Evolutionary conservation across 2,797 vertebrate species (phyloP).

Genomic region (Myiothlypis coronata): DNA sequence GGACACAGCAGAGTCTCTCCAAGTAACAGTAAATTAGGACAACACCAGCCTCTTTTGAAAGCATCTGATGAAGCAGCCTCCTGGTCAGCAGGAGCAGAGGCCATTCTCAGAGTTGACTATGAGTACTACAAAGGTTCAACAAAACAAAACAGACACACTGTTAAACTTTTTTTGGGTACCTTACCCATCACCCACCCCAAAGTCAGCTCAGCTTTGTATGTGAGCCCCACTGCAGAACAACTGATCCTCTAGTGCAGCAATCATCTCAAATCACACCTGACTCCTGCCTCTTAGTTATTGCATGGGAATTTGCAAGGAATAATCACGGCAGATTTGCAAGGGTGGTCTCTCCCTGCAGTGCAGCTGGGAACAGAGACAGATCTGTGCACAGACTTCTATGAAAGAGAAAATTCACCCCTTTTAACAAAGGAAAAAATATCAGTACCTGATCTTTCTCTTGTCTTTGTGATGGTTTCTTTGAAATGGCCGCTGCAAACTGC

Average conservation of each 20-base stretch:
- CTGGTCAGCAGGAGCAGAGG: not conserved
- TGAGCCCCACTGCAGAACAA: not conserved
- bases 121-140: not conserved
- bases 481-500: constrained; percentile 67
- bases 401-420: constrained; percentile 35
- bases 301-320: not conserved
- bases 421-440: constrained; percentile 31
- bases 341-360: not conserved
- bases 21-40: not conserved
- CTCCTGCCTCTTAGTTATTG: not conserved
- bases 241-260: not conserved
- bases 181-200: not conserved
- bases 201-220: not conserved
- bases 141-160: not conserved
- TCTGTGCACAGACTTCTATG: not conserved
- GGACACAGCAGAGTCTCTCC: not conserved
- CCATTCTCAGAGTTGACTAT: not conserved
- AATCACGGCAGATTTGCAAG: not conserved
- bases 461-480: constrained; percentile 63
- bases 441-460: constrained; percentile 58
- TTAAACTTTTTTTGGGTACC: not conserved
- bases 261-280: not conserved
- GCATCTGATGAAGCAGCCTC: not conserved
- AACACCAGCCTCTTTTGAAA: not conserved
- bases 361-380: not conserved